Evolutionary conservation across 2,888 invertebrate species (phyloP).

Genomic region (Thyatira batis): DNA sequence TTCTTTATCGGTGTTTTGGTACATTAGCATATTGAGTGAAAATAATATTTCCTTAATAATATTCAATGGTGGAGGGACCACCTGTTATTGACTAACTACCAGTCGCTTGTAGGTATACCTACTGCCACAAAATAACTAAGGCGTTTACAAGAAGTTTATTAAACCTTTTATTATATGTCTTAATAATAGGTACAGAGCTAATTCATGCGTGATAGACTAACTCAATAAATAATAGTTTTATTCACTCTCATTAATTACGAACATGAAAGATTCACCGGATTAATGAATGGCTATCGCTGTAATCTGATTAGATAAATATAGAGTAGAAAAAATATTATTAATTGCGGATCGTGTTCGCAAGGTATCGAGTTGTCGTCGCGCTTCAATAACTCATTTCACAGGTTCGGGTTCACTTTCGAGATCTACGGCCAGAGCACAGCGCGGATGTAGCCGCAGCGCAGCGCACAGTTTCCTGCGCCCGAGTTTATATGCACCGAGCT

Average conservation of each 20-base stretch:
- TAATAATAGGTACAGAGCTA: not conserved
- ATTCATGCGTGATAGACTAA: not conserved
- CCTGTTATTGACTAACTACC: too few relatives aligned
- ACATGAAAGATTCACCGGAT: conserved; percentile 19
- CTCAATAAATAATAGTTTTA: not conserved
- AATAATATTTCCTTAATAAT: not conserved
- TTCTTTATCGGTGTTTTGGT: not conserved
- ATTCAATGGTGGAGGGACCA: too few relatives aligned
- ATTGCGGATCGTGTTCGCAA: conserved; percentile 55
- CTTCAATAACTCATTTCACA: conserved; percentile 77
- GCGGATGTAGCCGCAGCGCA: conserved; percentile 66
- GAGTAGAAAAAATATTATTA: conserved; percentile 38
- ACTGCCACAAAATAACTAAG: conserved; percentile 16
- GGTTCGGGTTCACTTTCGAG: conserved; percentile 78
- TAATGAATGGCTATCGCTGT: conserved; percentile 24
- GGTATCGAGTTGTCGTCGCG: conserved; percentile 67
- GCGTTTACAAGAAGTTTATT: conserved; percentile 18
- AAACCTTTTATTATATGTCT: too few relatives aligned
- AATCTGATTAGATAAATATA: conserved; percentile 17
- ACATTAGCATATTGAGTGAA: not conserved
- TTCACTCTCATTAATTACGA: conserved; percentile 19
- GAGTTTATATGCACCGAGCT: conserved; percentile 43
- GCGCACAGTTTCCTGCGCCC: conserved; percentile 45
- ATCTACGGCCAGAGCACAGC: conserved; percentile 56
- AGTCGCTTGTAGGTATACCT: not conserved